Base-by-base conservation (phyloP, 1,140 invertebrate genomes). In the Heliconius nattereri region DNA sequence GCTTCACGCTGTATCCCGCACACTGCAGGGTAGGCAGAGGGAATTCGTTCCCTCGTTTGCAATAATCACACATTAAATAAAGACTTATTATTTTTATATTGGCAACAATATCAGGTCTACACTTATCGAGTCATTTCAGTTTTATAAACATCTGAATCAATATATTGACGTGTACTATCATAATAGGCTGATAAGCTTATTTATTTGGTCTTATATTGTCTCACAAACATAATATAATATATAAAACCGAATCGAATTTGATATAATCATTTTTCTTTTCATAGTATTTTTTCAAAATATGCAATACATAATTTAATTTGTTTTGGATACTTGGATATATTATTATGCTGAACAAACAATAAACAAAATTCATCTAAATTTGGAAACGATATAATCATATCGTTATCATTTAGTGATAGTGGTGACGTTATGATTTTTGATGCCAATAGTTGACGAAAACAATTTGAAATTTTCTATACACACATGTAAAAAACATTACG, bases 91-190 rank as follows among this genome's bases (percentile, higher is more conserved):
- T 66, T 66, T 3, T 66, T 29, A 29, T 66, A 29, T 66, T 66
- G 3, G 60, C 60, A 83, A 82, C 71, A 71, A 78, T 60, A 81
- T 75, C 73, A 37, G 32, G 76, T 78, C 79, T 72, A 20, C 73
- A 76, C 20, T 83, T 81, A 77, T 80, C 71, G 71, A 29, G 60
- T 66, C 60, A 29, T 29, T 73, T 45, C 71, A 74, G 37, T 70
- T 70, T 26, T 32, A 78, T 40, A 76, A 81, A 81, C 79, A 80
- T 29, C 54, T 80, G 79, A 77, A 49, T 77, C 79, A 49, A 80
- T 81, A 81, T 52, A 81, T 74, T 77, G 52, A 80, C 75, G 79
- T 80, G 70, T 23, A 35, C 7, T 57, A 60, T 73, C 26, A 57
- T 60, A 70, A 75, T 76, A 40, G 60, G 26, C 29, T 57, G 32